Evolutionary conservation across 2,113 vertebrate genomes (phyloP).

Genomic region (Acanthochromis polyacanthus): DNA sequence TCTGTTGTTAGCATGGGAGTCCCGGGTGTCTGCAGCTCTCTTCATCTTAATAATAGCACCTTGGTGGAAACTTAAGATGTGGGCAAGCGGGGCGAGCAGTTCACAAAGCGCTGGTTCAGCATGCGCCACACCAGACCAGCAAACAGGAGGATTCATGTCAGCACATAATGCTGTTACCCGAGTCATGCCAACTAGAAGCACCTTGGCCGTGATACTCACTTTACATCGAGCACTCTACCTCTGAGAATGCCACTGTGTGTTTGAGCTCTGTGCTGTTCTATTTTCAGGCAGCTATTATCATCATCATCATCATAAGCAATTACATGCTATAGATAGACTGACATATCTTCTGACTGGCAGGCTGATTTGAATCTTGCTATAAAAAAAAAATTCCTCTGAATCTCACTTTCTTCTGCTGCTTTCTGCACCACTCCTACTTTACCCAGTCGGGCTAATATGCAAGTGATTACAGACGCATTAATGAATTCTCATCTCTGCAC

Average conservation of each 20-base stretch:
- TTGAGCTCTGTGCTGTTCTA: conserved; percentile 44
- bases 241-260: conserved; percentile 34
- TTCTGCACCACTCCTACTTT: conserved; percentile 59
- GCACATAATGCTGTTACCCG: conserved; percentile 52
- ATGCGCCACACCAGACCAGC: conserved; percentile 54
- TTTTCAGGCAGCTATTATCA: conserved; percentile 55
- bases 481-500: conserved; percentile 65
- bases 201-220: conserved; percentile 9
- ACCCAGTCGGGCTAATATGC: conserved; percentile 62
- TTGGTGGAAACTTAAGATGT: conserved; percentile 66
- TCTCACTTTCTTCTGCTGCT: conserved; percentile 33
- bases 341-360: conserved; percentile 42
- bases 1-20: conserved; percentile 58
- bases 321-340: conserved; percentile 34
- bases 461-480: conserved; percentile 68
- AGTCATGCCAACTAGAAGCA: conserved; percentile 27
- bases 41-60: conserved; percentile 72
- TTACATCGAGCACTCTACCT: conserved; percentile 9
- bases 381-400: conserved; percentile 23
- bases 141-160: conserved; percentile 64
- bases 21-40: conserved; percentile 35
- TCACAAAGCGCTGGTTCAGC: conserved; percentile 72
- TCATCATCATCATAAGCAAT: conserved; percentile 52
- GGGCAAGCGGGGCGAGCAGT: conserved; percentile 43
- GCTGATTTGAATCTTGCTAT: conserved; percentile 40